phyloP scores from a whole-genome alignment of 2,113 vertebrate genomes.

The Myodes glareolus region DNA sequence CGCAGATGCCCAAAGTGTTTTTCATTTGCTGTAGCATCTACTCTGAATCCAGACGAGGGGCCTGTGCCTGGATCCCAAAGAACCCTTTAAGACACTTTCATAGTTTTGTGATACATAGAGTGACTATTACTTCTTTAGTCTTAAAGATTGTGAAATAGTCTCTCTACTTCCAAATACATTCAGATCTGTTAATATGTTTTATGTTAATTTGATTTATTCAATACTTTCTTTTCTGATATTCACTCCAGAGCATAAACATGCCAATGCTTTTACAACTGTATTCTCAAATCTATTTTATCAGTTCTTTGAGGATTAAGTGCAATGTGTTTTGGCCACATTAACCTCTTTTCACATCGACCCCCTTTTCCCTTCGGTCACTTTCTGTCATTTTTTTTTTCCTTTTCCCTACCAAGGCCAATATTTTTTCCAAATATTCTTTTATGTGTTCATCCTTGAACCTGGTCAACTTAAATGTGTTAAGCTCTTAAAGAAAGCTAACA shows the following conservation, averaged over 20 bases:
- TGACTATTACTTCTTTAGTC: not conserved
- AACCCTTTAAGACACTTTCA: no score
- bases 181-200: not conserved
- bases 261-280: not conserved
- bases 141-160: not conserved
- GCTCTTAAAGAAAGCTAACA: not conserved
- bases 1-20: no score
- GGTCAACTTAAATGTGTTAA: not conserved
- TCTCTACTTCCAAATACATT: not conserved
- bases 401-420: not conserved
- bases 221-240: not conserved
- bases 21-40: no score
- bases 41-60: no score
- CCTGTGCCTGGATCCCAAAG: no score
- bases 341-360: not conserved
- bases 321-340: not conserved
- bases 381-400: not conserved
- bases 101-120: not conserved
- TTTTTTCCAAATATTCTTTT: not conserved
- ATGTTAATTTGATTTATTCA: not conserved
- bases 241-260: not conserved
- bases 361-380: not conserved
- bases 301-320: not conserved
- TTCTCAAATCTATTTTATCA: not conserved
- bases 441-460: not conserved